Percentiles rank a stretch among this genome's conserved stretches.
Evolutionary conservation across 2,888 invertebrate genomes (phyloP).

Genomic region (Agrotis exclamationis): DNA sequence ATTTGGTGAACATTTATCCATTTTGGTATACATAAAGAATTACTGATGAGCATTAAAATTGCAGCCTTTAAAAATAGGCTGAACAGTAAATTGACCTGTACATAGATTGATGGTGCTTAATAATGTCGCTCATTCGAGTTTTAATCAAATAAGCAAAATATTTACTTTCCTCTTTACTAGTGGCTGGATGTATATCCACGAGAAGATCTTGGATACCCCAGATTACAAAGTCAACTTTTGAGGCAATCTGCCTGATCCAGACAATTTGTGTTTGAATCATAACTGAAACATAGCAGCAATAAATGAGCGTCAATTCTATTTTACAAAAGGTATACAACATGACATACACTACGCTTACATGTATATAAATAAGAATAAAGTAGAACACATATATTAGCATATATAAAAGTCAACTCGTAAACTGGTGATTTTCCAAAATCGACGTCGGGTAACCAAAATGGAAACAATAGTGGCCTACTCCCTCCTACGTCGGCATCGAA

Average conservation of each 20-base stretch:
- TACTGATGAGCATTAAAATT: neutral
- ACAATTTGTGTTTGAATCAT: slow-evolving; percentile 80
- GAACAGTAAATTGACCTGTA: slow-evolving; percentile 65
- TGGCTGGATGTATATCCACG: slow-evolving; percentile 70
- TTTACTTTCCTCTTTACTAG: slow-evolving; percentile 59
- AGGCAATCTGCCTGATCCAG: slow-evolving; percentile 79
- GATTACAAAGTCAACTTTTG: slow-evolving; percentile 78
- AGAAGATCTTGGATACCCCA: slow-evolving; percentile 79
- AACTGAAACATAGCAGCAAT: slow-evolving; percentile 67
- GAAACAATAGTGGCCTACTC: slow-evolving; percentile 74
- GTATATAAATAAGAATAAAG: slow-evolving; percentile 71
- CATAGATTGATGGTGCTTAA: slow-evolving; percentile 76
- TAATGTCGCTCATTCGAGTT: slow-evolving; percentile 73
- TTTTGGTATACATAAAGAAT: too few relatives aligned
- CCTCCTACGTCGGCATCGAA: slow-evolving; percentile 63
- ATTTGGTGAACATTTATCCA: too few relatives aligned
- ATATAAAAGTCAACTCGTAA: slow-evolving; percentile 75
- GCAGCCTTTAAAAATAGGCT: neutral
- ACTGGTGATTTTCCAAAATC: slow-evolving; percentile 73
- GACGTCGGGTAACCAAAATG: slow-evolving; percentile 72
- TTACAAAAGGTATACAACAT: neutral
- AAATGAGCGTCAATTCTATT: neutral
- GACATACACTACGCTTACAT: slow-evolving; percentile 77
- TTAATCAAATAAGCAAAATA: slow-evolving; percentile 66
- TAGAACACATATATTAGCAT: slow-evolving; percentile 64